These are phyloP conservation scores for Radopholus similis DNA, from an alignment of 1,140 invertebrate genomes.

Conservation along the genomic window DNA sequence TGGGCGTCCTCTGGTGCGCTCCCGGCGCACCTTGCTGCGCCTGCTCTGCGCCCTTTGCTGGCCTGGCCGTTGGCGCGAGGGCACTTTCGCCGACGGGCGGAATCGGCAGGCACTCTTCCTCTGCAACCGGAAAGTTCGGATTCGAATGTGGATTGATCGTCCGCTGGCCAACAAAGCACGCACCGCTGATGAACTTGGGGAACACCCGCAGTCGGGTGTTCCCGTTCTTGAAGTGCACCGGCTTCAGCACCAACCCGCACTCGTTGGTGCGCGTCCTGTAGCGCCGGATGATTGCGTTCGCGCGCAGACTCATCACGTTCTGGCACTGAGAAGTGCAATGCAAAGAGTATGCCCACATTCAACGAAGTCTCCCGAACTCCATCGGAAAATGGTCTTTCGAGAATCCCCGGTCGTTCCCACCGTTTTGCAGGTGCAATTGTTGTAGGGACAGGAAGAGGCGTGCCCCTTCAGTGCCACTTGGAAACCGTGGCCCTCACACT, in stretches of 20 bases:
- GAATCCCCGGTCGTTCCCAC: constrained; percentile 20
- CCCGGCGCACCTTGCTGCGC: neutral
- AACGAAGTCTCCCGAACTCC: no score
- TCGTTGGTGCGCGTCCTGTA: constrained; percentile 56
- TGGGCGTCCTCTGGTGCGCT: neutral
- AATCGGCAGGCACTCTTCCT: constrained; percentile 56
- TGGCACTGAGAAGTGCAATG: constrained; percentile 44
- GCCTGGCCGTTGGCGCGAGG: neutral
- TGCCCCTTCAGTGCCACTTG: constrained; percentile 55
- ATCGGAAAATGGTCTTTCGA: no score
- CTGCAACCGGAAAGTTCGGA: constrained; percentile 15
- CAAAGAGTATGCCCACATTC: no score
- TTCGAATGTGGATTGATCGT: constrained; percentile 7
- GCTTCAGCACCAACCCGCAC: constrained; percentile 57
- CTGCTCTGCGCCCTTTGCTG: neutral
- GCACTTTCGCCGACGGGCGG: constrained; percentile 24
- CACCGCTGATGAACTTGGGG: constrained; percentile 59
- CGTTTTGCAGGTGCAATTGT: constrained; percentile 57
- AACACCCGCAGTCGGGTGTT: constrained; percentile 56
- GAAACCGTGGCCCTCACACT: constrained; percentile 56
- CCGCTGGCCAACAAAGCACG: constrained; percentile 8
- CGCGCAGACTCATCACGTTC: constrained; percentile 59
- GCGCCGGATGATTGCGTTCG: constrained; percentile 56
- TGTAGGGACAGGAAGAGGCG: constrained; percentile 55
- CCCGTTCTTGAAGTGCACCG: constrained; percentile 59